Evolutionary conservation across 2,888 invertebrate genomes (phyloP).

Genomic region (Clivina fossor): DNA sequence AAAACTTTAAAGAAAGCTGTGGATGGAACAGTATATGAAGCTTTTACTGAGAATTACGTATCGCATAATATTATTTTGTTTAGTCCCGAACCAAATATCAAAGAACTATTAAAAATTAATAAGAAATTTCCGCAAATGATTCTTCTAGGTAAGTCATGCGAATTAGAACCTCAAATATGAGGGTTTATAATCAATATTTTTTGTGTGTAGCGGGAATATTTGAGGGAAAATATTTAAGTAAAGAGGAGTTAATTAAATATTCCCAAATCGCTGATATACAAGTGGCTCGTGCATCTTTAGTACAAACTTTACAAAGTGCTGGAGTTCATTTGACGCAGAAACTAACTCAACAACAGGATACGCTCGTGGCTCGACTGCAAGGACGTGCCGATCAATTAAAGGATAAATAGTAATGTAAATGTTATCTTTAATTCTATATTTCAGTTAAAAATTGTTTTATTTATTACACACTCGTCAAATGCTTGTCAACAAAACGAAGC

Average conservation of each 20-base stretch:
- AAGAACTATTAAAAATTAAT: conserved; percentile 63
- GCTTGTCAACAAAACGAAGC: too few relatives aligned
- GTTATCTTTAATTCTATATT: conserved; percentile 7
- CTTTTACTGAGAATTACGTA: conserved; percentile 64
- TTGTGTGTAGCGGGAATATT: conserved; percentile 68
- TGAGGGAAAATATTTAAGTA: conserved; percentile 67
- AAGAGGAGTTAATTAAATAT: conserved; percentile 68
- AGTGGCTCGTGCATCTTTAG: conserved; percentile 66
- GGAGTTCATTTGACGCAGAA: conserved; percentile 66
- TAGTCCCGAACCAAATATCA: conserved; percentile 65
- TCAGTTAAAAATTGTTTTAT: conserved; percentile 26
- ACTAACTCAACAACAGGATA: conserved; percentile 68
- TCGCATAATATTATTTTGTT: conserved; percentile 69
- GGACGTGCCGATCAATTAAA: conserved; percentile 56
- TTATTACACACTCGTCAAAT: conserved; percentile 22
- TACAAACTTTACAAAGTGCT: conserved; percentile 67
- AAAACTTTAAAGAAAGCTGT: conserved; percentile 69
- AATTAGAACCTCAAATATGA: conserved; percentile 5
- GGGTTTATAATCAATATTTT: background rate
- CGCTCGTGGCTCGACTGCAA: conserved; percentile 67
- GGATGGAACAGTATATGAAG: conserved; percentile 67
- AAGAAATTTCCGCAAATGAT: conserved; percentile 72
- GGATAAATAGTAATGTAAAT: conserved; percentile 31
- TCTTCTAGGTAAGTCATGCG: conserved; percentile 61
- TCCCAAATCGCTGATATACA: conserved; percentile 67